phyloP scores from a whole-genome alignment of 2,888 invertebrate genomes.

The Lymantria dispar region DNA sequence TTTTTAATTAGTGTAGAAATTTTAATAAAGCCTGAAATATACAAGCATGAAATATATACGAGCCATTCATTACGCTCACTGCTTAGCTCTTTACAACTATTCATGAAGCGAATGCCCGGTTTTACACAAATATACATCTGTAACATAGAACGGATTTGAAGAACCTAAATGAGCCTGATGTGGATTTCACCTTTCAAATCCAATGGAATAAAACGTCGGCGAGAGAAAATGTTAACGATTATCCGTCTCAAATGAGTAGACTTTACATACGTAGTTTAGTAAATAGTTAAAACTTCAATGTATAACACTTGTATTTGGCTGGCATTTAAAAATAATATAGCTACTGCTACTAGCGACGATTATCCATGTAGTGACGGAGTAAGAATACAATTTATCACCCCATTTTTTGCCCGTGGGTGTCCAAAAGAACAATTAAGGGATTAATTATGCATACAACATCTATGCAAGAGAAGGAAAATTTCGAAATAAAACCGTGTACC shows the following conservation, averaged over 20 bases:
- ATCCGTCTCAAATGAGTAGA: neutral
- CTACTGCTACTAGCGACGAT: too few relatives aligned
- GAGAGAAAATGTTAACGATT: neutral
- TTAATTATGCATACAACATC: too few relatives aligned
- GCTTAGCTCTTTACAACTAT: slow-evolving; percentile 14
- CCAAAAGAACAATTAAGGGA: too few relatives aligned
- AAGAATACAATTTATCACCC: too few relatives aligned
- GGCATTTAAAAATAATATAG: too few relatives aligned
- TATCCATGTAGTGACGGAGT: too few relatives aligned
- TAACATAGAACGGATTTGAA: slow-evolving; percentile 8
- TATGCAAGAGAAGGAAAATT: too few relatives aligned
- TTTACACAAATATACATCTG: slow-evolving; percentile 7
- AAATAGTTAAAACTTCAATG: neutral
- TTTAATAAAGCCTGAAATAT: slow-evolving; percentile 6
- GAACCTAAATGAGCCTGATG: slow-evolving; percentile 2
- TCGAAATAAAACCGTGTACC: too few relatives aligned
- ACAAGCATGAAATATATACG: slow-evolving; percentile 14
- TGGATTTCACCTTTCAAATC: neutral
- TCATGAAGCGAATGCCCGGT: slow-evolving; percentile 20
- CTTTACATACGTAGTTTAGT: neutral
- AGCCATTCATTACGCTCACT: slow-evolving; percentile 9
- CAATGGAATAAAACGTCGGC: neutral
- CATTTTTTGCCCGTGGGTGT: too few relatives aligned
- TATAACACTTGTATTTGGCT: too few relatives aligned
- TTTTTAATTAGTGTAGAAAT: slow-evolving; percentile 13